Conservation (phyloP, 2,113 vertebrate species). For the Stigmatopora nigra region DNA sequence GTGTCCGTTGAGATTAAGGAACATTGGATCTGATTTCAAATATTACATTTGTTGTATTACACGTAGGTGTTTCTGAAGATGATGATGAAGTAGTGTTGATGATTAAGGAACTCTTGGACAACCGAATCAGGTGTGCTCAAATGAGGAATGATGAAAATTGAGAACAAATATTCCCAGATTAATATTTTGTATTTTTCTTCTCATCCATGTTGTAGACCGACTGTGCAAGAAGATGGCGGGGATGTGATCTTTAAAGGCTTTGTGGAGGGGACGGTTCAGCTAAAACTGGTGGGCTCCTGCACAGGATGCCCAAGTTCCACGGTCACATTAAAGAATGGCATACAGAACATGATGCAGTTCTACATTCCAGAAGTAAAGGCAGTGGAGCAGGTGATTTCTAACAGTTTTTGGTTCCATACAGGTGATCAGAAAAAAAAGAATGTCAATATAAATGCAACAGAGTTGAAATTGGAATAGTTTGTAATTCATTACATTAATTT, state of each 20-base stretch:
- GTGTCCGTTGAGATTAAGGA: neutral
- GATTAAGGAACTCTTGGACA: constrained; percentile 77
- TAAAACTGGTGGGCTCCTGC: constrained; percentile 74
- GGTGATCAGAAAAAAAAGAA: no score
- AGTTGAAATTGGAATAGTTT: no score
- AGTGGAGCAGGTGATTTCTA: constrained; percentile 67
- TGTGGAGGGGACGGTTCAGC: constrained; percentile 69
- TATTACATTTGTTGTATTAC: constrained; percentile 7
- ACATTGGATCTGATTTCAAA: neutral
- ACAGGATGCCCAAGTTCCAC: constrained; percentile 76
- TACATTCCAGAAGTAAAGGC: constrained; percentile 73
- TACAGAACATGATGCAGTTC: constrained; percentile 78
- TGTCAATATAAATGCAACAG: no score
- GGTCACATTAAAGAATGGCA: constrained; percentile 70
- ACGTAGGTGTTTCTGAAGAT: constrained; percentile 66
- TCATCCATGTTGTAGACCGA: constrained; percentile 58
- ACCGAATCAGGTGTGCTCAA: constrained; percentile 64
- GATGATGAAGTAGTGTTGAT: constrained; percentile 75
- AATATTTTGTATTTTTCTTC: neutral
- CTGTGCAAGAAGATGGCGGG: constrained; percentile 75
- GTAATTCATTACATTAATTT: neutral
- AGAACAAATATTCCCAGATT: neutral
- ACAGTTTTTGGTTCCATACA: neutral
- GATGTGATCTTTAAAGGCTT: constrained; percentile 76
- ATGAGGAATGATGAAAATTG: neutral